Percentiles rank a stretch among this genome's conserved stretches.
These are phyloP conservation scores for Orchesella cincta DNA, from an alignment of 1,140 invertebrate genomes.

Conservation along the genomic window DNA sequence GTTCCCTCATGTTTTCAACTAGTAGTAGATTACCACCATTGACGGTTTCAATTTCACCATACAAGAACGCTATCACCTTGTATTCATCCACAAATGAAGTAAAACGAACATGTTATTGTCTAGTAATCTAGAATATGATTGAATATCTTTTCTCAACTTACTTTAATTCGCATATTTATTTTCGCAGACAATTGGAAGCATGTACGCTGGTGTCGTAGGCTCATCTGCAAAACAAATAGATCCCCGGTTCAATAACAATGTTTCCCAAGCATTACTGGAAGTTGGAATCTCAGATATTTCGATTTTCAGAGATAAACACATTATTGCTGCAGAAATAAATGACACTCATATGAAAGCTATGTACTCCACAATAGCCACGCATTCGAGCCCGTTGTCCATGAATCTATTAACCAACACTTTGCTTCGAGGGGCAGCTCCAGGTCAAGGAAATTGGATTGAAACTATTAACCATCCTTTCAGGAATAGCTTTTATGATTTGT, in stretches of 20 bases:
- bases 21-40: conserved; percentile 5
- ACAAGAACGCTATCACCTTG: conserved; percentile 41
- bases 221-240: conserved; percentile 24
- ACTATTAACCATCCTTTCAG: conserved; percentile 69
- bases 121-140: background rate
- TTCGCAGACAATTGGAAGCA: conserved; percentile 23
- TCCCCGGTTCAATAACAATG: background rate
- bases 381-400: conserved; percentile 67
- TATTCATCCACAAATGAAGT: conserved; percentile 29
- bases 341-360: conserved; percentile 46
- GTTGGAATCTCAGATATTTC: conserved; percentile 38
- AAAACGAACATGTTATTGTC: background rate
- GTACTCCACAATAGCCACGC: conserved; percentile 64
- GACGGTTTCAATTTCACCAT: conserved; percentile 33
- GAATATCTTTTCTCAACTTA: background rate
- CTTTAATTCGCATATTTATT: background rate
- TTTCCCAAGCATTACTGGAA: conserved; percentile 25
- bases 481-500: conserved; percentile 4
- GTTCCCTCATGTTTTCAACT: conserved; percentile 28
- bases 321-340: conserved; percentile 46
- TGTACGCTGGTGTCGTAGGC: conserved; percentile 33
- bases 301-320: conserved; percentile 40
- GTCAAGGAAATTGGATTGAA: conserved; percentile 59
- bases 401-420: conserved; percentile 63
- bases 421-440: conserved; percentile 53